Percentiles rank a stretch among this genome's conserved stretches.
Evolutionary conservation across 2,888 invertebrate species (phyloP).

Genomic region (Melanotus villosus): DNA sequence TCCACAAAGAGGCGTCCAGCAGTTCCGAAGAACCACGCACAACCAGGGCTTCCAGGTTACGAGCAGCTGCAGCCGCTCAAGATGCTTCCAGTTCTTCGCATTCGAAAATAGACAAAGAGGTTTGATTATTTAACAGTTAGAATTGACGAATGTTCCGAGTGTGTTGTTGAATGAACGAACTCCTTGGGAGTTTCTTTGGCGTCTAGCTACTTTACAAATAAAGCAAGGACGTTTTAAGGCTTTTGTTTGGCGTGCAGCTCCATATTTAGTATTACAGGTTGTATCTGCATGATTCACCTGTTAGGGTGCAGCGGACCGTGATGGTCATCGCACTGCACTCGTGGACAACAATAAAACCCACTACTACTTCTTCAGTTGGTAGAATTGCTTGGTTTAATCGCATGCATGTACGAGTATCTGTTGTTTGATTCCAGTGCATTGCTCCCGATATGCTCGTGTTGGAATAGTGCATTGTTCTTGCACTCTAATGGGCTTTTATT

Average conservation of each 20-base stretch:
- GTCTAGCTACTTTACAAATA: slow-evolving; percentile 36
- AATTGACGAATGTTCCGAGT: neutral
- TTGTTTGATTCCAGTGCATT: slow-evolving; percentile 23
- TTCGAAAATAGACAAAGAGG: slow-evolving; percentile 49
- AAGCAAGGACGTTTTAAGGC: slow-evolving; percentile 39
- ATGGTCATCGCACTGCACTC: slow-evolving; percentile 53
- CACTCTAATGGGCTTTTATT: slow-evolving; percentile 22
- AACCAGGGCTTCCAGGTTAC: slow-evolving; percentile 80
- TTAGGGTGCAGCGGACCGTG: slow-evolving; percentile 54
- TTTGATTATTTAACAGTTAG: slow-evolving; percentile 39
- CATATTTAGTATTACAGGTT: slow-evolving; percentile 40
- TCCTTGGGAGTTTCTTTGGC: slow-evolving; percentile 10
- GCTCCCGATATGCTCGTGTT: slow-evolving; percentile 25
- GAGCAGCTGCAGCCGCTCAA: slow-evolving; percentile 74
- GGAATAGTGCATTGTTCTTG: slow-evolving; percentile 19
- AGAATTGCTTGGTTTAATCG: slow-evolving; percentile 11
- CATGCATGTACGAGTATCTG: slow-evolving; percentile 3
- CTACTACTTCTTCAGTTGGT: slow-evolving; percentile 26
- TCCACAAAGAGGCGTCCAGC: slow-evolving; percentile 51
- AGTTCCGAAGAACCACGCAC: slow-evolving; percentile 73
- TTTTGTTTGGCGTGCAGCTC: slow-evolving; percentile 15
- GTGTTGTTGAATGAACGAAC: neutral
- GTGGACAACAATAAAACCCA: slow-evolving; percentile 29
- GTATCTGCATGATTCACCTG: slow-evolving; percentile 42
- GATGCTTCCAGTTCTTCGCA: slow-evolving; percentile 35